Base-by-base conservation (phyloP, 2,797 vertebrate genomes). In the Nasua narica region DNA sequence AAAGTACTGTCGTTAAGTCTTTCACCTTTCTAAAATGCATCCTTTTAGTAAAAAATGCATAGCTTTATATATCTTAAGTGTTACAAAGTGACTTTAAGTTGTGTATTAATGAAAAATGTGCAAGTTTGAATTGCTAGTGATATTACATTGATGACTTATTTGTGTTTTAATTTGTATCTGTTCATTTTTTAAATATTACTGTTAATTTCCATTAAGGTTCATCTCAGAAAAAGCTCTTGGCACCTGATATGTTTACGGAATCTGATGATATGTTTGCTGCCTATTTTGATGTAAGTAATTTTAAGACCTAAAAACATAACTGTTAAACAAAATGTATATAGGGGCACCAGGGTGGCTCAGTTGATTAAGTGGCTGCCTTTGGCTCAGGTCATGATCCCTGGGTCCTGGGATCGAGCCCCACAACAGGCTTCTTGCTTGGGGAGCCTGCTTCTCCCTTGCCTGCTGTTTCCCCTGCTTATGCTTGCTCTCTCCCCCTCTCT, bases 251-350 rank as follows among this genome's bases (percentile, higher is more conserved):
- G 99, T 99, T 99, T 98, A 99, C 99, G 32, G 99, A 99, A 98
- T 99, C 99, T 11, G 99, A 99, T 96, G 99, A 99, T 97, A 99
- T 99, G 99, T 99, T 99, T 90, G 99, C 99, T 96, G 99, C 99
- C 0, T 99, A 99, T 98, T 99, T 99, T 99, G 99, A 99, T 97
- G 99, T 99, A 98, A 99, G 99, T 99, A 98, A 96, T 96, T 97
- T 97, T 97, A 97, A 94, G 50, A 95, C 25, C 25, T 40, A 74
- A 84, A 78, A 56, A 40, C 11, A 69, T 8, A 83, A 18, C 1
- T 87, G 2, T 89, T 84, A 90, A 58, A 54, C 5, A 58, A 69
- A 90, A 78, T 37, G 14, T 65, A 21, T 43, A 10, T 65, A 65
- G 62, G 15, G 15, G 15, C 32, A 32, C 62, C 15, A n/a, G 62